These are phyloP conservation scores for Drosophila murphyi DNA, from an alignment of 1,140 invertebrate species.

Conservation along the genomic window DNA sequence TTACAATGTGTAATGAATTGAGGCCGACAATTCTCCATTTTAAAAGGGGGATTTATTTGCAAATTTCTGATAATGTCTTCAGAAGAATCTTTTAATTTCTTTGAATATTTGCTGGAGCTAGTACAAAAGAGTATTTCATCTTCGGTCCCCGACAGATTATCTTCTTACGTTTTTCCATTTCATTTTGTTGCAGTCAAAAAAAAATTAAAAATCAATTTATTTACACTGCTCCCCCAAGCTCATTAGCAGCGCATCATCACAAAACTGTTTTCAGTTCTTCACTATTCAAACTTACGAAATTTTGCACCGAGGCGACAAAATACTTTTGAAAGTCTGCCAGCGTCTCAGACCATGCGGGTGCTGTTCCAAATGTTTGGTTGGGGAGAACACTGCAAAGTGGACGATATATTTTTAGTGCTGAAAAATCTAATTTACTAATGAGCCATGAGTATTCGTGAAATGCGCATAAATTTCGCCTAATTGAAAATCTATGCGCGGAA, in stretches of 20 bases:
- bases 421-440: constrained; percentile 78
- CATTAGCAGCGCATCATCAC: constrained; percentile 61
- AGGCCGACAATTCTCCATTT: no score
- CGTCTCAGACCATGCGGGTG: constrained; percentile 6
- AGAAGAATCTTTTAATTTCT: not conserved
- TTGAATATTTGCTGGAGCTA: not conserved
- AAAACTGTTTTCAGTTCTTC: constrained; percentile 31
- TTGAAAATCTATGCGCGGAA: constrained; percentile 76
- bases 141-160: not conserved
- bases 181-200: constrained; percentile 25
- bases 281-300: constrained; percentile 57
- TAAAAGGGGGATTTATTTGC: not conserved
- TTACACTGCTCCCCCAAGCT: constrained; percentile 35
- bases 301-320: constrained; percentile 67
- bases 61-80: not conserved
- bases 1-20: not conserved
- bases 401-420: constrained; percentile 66
- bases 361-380: constrained; percentile 4
- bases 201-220: constrained; percentile 77
- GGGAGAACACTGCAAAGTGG: constrained; percentile 11
- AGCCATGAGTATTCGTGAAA: constrained; percentile 70
- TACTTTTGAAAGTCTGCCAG: constrained; percentile 59
- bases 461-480: constrained; percentile 75
- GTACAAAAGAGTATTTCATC: constrained; percentile 2
- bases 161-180: not conserved